Base-by-base conservation (phyloP, 2,113 vertebrate genomes). In the Heptranchias perlo region DNA sequence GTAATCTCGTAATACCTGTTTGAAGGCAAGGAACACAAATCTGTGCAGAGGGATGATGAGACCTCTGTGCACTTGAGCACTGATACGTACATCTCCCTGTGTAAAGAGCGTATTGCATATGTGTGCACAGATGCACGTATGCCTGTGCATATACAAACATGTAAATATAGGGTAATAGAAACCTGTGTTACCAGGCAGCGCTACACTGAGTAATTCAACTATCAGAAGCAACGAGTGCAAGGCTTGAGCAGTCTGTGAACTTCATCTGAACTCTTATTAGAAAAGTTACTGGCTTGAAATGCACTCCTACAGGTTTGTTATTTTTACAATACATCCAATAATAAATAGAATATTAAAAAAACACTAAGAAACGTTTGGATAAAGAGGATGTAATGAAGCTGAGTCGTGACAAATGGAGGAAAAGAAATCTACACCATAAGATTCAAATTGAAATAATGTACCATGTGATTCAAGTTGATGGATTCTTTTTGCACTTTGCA, bases 1-100 rank as follows among this genome's bases (percentile, higher is more conserved):
- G 91, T 61, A 62, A 93, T 94, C 92, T 47, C 23, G n/a, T 47
- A 94, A 94, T 67, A 23, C 62, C 62, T 94, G 62, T 47, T 67
- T 94, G 21, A 44, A 94, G 21, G 47, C 23, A 67, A 8, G 35
- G 21, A 67, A 28, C n/a, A 47, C 62, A 67, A 62, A 28, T 67
- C 92, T 23, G 39, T 47, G n/a, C 6, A 8, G 0, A 16, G 54
- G n/a, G n/a, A 39, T 62, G 61, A 47, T 94, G 18, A 25, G n/a
- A 65, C 3, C 13, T 52, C 92, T 94, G 16, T 64, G n/a, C 62
- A 65, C 92, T 44, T 5, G 62, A 94, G 62, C 64, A 67, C 39
- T 52, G 44, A 28, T 28, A 25, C 1, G 92, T 92, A 35, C 52
- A n/a, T 58, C 47, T 92, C 54, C 13, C 11, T 65, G 84, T 47